Evolutionary conservation across 2,797 vertebrate genomes (phyloP).

Genomic region (Morelia viridis): DNA sequence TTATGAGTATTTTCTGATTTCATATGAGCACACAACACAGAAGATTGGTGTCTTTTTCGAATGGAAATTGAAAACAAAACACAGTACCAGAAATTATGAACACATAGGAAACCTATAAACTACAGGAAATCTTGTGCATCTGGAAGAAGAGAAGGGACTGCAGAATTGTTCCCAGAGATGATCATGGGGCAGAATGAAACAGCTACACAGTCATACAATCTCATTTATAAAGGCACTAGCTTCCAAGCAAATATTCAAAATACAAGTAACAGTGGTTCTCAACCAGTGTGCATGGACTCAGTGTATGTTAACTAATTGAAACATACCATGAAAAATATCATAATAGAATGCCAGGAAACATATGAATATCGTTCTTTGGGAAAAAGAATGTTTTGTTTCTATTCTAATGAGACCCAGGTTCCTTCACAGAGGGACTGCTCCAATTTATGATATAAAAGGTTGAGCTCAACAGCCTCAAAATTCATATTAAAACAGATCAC

Average conservation of each 20-base stretch:
- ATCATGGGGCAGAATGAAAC: slow-evolving; percentile 17
- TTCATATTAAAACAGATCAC: slow-evolving; percentile 47
- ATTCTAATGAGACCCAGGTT: neutral
- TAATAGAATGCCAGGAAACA: neutral
- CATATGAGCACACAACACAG: neutral
- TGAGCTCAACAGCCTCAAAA: slow-evolving; percentile 14
- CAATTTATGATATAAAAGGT: neutral
- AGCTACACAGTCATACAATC: slow-evolving; percentile 35
- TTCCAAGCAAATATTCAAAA: slow-evolving; percentile 44
- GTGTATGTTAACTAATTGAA: neutral
- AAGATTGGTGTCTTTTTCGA: neutral
- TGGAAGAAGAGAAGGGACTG: neutral
- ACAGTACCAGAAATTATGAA: neutral
- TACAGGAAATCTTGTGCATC: neutral
- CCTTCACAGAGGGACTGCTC: neutral
- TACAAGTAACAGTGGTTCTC: neutral
- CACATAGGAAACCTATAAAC: neutral
- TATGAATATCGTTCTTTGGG: slow-evolving; percentile 19
- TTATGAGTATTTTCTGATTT: neutral
- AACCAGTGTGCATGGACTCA: neutral
- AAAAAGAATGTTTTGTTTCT: neutral
- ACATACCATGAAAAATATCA: neutral
- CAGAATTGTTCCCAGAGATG: neutral
- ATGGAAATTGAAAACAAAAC: neutral
- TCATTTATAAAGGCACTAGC: slow-evolving; percentile 50